Conservation (phyloP, 2,113 vertebrate species). For the Prinia subflava region DNA sequence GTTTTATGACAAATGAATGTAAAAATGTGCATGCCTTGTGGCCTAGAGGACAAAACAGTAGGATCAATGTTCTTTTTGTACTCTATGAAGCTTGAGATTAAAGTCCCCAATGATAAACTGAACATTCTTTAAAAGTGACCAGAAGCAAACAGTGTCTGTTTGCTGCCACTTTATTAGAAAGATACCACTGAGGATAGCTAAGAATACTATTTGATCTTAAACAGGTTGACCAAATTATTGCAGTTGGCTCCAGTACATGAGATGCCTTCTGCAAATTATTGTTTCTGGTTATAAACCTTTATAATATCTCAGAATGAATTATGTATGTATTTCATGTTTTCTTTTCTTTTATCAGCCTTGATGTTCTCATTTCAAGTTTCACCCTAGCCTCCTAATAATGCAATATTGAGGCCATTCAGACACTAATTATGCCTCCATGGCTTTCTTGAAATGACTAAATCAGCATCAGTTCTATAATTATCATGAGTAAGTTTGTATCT, state of each 20-base stretch:
- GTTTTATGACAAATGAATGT: constrained; percentile 72
- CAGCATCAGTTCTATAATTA: constrained; percentile 94
- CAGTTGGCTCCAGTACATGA: constrained; percentile 73
- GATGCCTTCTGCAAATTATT: constrained; percentile 80
- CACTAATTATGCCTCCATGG: constrained; percentile 92
- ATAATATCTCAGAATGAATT: constrained; percentile 84
- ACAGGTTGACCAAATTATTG: constrained; percentile 82
- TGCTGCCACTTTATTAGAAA: constrained; percentile 84
- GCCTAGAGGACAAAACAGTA: constrained; percentile 75
- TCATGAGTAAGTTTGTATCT: constrained; percentile 84
- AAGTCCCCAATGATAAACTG: constrained; percentile 82
- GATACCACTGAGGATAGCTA: constrained; percentile 83
- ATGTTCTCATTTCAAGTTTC: constrained; percentile 91
- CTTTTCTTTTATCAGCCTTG: constrained; percentile 85
- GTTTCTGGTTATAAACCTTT: constrained; percentile 83
- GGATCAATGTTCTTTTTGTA: constrained; percentile 81
- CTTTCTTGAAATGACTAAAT: constrained; percentile 93
- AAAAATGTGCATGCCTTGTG: constrained; percentile 70
- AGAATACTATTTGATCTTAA: constrained; percentile 84
- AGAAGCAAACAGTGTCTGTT: constrained; percentile 85
- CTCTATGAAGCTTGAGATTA: constrained; percentile 84
- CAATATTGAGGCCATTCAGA: constrained; percentile 94
- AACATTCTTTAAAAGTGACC: constrained; percentile 85
- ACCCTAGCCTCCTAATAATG: constrained; percentile 89
- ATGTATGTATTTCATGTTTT: constrained; percentile 87